Conservation (phyloP, 2,113 vertebrate species). For the Anser cygnoides region DNA sequence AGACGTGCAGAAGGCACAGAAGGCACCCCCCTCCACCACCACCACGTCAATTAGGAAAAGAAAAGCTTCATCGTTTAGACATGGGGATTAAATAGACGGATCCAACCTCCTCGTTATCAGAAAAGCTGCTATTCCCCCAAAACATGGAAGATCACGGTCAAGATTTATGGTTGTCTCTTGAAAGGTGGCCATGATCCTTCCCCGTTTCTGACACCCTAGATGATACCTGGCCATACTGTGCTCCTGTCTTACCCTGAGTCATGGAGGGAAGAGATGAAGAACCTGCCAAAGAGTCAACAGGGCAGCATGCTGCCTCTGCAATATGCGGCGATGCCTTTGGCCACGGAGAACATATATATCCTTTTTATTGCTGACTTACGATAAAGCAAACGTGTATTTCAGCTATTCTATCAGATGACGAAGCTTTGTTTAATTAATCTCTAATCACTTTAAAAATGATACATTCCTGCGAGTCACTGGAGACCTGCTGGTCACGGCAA, state of each 20-base stretch:
- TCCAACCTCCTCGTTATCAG: not conserved
- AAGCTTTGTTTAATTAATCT: slow-evolving; percentile 11
- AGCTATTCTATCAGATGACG: not conserved
- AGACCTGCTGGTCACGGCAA: not conserved
- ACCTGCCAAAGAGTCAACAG: not conserved
- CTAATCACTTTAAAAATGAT: not conserved
- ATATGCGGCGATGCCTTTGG: accelerated
- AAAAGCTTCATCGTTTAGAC: not conserved
- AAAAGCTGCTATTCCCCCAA: not conserved
- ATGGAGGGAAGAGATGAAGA: not conserved
- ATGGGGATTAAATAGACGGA: not conserved
- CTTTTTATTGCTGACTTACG: not conserved
- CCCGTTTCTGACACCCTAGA: too few relatives aligned
- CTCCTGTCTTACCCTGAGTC: not conserved
- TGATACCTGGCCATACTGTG: accelerated
- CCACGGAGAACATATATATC: accelerated
- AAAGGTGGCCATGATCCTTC: not conserved
- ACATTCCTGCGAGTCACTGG: not conserved
- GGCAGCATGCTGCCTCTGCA: accelerated
- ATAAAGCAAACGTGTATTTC: not conserved
- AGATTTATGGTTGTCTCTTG: not conserved
- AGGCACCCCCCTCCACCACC: too few relatives aligned
- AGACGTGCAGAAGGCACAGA: not conserved
- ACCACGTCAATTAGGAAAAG: not conserved
- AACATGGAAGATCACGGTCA: not conserved